These are phyloP conservation scores for Rhinogobio ventralis DNA, from an alignment of 2,797 vertebrate genomes.

Conservation along the genomic window DNA sequence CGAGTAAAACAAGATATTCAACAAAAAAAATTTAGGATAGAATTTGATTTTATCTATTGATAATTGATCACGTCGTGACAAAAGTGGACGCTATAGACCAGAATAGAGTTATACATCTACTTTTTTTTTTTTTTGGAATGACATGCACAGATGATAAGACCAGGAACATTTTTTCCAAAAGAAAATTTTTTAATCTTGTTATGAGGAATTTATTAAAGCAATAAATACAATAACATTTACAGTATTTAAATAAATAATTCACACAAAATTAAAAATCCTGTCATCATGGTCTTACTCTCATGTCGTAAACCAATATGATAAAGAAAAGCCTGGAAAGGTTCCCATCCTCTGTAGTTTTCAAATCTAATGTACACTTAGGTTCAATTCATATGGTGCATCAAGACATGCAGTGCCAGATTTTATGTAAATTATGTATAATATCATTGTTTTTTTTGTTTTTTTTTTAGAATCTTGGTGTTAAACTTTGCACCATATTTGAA, in stretches of 20 bases:
- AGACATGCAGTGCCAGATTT: not conserved
- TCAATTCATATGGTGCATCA: not conserved
- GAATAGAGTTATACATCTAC: not conserved
- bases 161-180: not conserved
- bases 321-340: not conserved
- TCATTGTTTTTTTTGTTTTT: not conserved
- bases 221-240: not conserved
- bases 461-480: not conserved
- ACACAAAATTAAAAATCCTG: not conserved
- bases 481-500: not conserved
- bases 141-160: not conserved
- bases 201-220: not conserved
- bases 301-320: slow-evolving; percentile 1
- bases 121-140: not conserved
- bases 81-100: not conserved
- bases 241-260: not conserved
- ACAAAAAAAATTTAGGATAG: not conserved
- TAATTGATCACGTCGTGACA: not conserved
- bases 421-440: not conserved
- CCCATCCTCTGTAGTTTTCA: not conserved
- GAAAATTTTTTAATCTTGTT: not conserved
- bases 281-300: not conserved
- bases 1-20: not conserved
- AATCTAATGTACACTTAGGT: not conserved
- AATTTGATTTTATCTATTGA: not conserved